Evolutionary conservation across 35 echinoderm and acorn worm species (phyloP).

Genomic region (Ophiothrix spiculata): DNA sequence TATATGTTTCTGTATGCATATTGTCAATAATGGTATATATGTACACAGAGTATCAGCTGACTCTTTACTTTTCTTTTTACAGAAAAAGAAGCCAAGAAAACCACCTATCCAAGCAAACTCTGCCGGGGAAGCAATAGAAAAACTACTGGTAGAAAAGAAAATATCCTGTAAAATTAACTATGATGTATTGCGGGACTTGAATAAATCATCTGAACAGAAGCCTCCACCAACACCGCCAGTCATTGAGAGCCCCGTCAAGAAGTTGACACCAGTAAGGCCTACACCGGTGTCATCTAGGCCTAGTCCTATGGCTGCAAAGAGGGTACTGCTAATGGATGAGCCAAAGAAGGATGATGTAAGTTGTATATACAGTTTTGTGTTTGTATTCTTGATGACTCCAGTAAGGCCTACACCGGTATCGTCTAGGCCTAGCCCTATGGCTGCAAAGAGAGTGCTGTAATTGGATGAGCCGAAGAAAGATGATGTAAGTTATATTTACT

Average conservation of each 20-base stretch:
- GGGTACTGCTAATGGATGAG: not conserved
- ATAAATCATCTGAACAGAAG: slow-evolving; percentile 20
- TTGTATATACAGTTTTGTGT: no score
- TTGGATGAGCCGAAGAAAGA: slow-evolving; percentile 6
- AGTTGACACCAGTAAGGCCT: slow-evolving; percentile 23
- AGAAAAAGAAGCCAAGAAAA: slow-evolving; percentile 62
- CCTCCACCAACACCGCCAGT: slow-evolving; percentile 20
- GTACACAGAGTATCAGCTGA: no score
- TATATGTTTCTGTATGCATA: no score
- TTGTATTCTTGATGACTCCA: not conserved
- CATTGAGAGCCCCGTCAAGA: slow-evolving; percentile 34
- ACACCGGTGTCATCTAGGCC: no score
- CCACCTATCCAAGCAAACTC: slow-evolving; percentile 75
- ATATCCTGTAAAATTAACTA: slow-evolving; percentile 99
- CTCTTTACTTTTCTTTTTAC: no score
- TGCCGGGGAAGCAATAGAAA: slow-evolving; percentile 96
- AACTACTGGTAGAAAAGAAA: slow-evolving; percentile 90
- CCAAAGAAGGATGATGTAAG: not conserved
- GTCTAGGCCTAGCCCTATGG: slow-evolving; percentile 17
- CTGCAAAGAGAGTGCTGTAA: slow-evolving; percentile 10
- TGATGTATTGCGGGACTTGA: slow-evolving; percentile 80
- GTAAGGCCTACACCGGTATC: no score
- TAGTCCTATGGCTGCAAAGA: slow-evolving; percentile 24
- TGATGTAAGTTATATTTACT: no score
- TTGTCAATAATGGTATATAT: no score